Percentiles rank a stretch among this genome's conserved stretches.
phyloP scores from a whole-genome alignment of 2,113 vertebrate species.

The Zosterops japonicus region DNA sequence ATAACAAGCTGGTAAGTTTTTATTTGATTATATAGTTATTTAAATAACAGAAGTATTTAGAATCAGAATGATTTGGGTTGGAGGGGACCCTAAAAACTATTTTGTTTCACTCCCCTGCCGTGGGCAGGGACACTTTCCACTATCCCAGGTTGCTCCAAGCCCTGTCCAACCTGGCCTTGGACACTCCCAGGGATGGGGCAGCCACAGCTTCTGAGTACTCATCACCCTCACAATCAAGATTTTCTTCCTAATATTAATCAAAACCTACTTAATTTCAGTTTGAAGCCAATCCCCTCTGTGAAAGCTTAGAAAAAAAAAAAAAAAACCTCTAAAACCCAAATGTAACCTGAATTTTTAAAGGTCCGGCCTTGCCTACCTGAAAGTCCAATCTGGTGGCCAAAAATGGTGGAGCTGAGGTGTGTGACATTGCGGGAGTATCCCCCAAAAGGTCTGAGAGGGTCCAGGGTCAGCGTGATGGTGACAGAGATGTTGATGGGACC shows the following conservation, averaged over 20 bases:
- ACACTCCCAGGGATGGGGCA: background rate
- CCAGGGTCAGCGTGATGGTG: conserved; percentile 91
- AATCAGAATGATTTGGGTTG: background rate
- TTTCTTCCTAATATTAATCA: background rate
- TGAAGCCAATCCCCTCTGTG: background rate
- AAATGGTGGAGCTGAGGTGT: conserved; percentile 87
- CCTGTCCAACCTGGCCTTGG: background rate
- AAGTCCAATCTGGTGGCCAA: conserved; percentile 92
- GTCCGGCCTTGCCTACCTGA: conserved; percentile 75
- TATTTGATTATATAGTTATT: background rate
- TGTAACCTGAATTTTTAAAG: background rate
- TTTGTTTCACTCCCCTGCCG: background rate
- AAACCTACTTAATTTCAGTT: background rate
- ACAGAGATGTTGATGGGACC: conserved; percentile 94
- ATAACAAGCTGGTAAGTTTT: background rate
- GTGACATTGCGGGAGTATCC: conserved; percentile 96
- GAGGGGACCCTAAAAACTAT: background rate
- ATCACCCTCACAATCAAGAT: background rate
- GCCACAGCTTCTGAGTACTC: background rate
- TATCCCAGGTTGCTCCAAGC: background rate
- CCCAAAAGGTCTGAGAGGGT: conserved; percentile 89
- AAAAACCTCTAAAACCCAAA: background rate
- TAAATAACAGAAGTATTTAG: background rate
- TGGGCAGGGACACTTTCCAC: background rate
- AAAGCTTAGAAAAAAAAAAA: background rate